These are phyloP conservation scores for Craseonycteris thonglongyai DNA, from an alignment of 2,113 vertebrate genomes.

Conservation along the genomic window DNA sequence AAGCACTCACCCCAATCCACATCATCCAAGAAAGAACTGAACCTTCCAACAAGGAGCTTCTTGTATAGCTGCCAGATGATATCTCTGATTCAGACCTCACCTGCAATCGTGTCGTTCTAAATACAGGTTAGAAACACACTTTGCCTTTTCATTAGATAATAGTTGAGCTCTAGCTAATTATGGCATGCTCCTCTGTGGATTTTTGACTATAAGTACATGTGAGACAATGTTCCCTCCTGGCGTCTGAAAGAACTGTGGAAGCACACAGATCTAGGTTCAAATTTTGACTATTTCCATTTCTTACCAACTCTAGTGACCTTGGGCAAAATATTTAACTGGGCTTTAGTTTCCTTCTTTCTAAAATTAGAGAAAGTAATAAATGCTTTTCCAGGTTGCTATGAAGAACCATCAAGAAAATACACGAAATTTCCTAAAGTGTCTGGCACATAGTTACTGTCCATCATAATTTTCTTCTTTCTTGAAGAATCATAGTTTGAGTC, in stretches of 20 bases:
- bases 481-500: neutral
- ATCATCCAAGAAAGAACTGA: neutral
- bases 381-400: neutral
- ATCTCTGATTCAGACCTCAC: neutral
- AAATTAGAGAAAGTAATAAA: neutral
- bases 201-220: neutral
- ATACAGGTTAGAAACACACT: constrained; percentile 7
- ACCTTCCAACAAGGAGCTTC: neutral
- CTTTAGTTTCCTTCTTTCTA: neutral
- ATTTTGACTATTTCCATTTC: neutral
- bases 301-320: neutral
- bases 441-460: neutral
- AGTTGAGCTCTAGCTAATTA: neutral
- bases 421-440: neutral
- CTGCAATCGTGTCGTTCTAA: constrained; percentile 11
- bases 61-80: neutral
- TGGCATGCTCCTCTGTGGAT: neutral
- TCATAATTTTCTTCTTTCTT: neutral
- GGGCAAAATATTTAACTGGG: neutral
- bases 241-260: neutral
- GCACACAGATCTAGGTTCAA: neutral
- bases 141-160: neutral
- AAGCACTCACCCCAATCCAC: neutral
- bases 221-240: neutral
- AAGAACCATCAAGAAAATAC: neutral